A percentile compares a stretch with the other conserved stretches of the same genome.
These are phyloP conservation scores for Pseudoatta argentina DNA, from an alignment of 1,140 invertebrate genomes.

Conservation along the genomic window DNA sequence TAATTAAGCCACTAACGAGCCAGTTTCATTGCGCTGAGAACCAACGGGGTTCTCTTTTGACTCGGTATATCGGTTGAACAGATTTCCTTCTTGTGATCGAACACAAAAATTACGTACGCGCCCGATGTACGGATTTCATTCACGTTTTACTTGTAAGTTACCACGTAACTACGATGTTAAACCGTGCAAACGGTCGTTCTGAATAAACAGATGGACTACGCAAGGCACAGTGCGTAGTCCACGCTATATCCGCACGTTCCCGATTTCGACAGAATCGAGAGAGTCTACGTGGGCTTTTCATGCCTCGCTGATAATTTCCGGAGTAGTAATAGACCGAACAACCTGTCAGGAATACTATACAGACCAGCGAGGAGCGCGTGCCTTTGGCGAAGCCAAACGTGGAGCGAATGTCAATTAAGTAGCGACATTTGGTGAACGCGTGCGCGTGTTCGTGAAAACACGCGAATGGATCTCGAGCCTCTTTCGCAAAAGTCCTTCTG, in stretches of 20 bases:
- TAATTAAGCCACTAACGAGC: conserved; percentile 58
- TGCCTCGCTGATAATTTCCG: conserved; percentile 47
- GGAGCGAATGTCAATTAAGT: conserved; percentile 24
- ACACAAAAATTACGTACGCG: conserved; percentile 4
- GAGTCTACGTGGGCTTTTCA: conserved; percentile 39
- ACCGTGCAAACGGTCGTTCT: conserved; percentile 13
- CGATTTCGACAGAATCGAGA: conserved; percentile 48
- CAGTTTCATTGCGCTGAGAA: conserved; percentile 6
- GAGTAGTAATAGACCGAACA: conserved; percentile 48
- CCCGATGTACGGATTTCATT: conserved; percentile 29
- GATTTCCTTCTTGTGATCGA: background rate
- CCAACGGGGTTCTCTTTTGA: too few species aligned
- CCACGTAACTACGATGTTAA: conserved; percentile 6
- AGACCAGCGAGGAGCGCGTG: background rate
- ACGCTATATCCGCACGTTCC: background rate
- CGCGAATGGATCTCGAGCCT: background rate
- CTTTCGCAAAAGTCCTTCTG: background rate
- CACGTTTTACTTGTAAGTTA: conserved; percentile 2
- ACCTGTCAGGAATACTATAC: conserved; percentile 43
- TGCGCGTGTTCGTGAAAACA: background rate
- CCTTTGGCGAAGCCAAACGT: background rate
- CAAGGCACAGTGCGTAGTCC: background rate
- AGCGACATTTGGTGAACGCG: background rate
- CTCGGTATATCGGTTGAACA: background rate
- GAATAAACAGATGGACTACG: conserved; percentile 22